Evolutionary conservation across 2,113 vertebrate genomes (phyloP).

Genomic region (Scolopax mira): DNA sequence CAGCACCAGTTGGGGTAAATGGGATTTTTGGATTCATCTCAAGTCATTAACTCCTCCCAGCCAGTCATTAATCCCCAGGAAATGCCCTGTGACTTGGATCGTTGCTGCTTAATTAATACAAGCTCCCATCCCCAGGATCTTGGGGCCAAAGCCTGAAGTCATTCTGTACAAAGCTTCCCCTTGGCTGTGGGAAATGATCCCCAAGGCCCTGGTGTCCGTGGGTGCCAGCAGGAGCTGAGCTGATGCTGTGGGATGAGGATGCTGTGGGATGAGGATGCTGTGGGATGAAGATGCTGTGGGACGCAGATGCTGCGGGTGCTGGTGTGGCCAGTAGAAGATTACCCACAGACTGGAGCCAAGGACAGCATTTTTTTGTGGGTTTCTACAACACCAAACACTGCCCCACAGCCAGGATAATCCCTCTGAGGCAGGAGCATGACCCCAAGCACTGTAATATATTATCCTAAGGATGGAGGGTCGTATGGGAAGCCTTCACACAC

Average conservation of each 20-base stretch:
- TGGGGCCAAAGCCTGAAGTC: neutral
- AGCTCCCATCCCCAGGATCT: neutral
- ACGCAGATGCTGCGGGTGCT: neutral
- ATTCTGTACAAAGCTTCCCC: neutral
- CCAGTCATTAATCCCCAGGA: conserved; percentile 46
- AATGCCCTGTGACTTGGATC: conserved; percentile 20
- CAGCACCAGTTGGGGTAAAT: conserved; percentile 17
- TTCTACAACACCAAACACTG: neutral
- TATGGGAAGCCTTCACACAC: neutral
- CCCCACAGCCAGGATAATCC: rapidly evolving
- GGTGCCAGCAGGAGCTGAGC: neutral
- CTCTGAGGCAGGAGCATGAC: neutral
- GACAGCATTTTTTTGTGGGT: neutral
- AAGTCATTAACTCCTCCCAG: conserved; percentile 25
- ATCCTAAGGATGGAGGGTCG: rapidly evolving
- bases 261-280: neutral
- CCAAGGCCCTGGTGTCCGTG: rapidly evolving
- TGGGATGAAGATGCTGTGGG: neutral
- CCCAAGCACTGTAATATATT: neutral
- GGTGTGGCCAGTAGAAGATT: rapidly evolving
- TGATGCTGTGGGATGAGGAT: rapidly evolving
- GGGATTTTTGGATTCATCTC: conserved; percentile 47
- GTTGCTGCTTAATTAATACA: neutral
- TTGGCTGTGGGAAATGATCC: neutral
- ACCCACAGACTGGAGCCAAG: neutral